Evolutionary conservation across 2,888 invertebrate species (phyloP), one percentile per base, ranked within the genome.

Genomic region (Philereme vetulata): DNA sequence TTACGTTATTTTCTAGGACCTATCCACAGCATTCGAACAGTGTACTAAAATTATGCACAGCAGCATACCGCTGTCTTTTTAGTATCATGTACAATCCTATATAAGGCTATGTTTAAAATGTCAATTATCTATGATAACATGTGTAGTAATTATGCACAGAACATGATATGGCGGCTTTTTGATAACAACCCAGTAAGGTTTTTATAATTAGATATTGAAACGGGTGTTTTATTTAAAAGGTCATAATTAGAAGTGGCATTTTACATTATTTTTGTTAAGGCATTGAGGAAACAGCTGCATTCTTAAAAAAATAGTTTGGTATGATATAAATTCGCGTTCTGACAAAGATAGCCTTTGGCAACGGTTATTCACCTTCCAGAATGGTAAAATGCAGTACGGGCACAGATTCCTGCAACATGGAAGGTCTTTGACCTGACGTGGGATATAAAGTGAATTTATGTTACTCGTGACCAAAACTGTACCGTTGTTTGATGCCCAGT

Each of bases 121-220:
- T 62, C 58, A 65, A 65, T 65, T 68, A 68, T 58, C 56, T 44
- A 32, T 44, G 60, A 67, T 66, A 70, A 62, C 68, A 60, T 61
- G 61, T 65, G 62, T 58, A 42, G 53, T 64, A 56, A 52, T 63
- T 65, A 62, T 66, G 46, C 64, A 62, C 49, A 51, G 54, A 58
- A 56, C 58, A 59, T 62, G 61, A 64, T 45, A 45, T 33, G 45
- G 47, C 35, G 50, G 32, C 21, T 53, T 51, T 58, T 34, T 11
- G 38, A 33, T 49, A 48, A 10, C 43, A 49, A 40, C 58, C 58
- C 35, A 55, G 58, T 58, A 55, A 49, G 55, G 58, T 35, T 58
- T 49, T 48, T 10, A 42, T 62, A 59, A 62, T 62, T 56, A 58
- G 62, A 47, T 62, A 58, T 38, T 46, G 58, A 62, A 45, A 62